Evolutionary conservation across 2,888 invertebrate genomes (phyloP), one percentile per base, ranked within the genome.

Genomic region (Calameuta idolon): DNA sequence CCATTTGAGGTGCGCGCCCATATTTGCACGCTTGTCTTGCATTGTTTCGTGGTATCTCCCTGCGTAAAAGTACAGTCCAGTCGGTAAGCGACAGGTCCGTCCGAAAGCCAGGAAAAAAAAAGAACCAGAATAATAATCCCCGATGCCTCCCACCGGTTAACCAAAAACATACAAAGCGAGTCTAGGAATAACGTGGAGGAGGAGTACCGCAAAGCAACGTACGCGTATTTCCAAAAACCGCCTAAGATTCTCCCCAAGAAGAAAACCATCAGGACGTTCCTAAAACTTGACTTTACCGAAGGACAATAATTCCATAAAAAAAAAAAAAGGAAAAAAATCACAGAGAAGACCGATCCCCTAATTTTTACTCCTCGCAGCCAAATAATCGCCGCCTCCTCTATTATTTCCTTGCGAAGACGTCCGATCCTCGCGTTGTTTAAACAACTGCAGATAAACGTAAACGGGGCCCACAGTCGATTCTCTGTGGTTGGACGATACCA

Each of bases 1-100:
- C 90, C 90, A 90, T 90, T 90, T 88, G 90, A 89, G 87, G 89
- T 89, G 86, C 89, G 88, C 90, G 88, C 90, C 90, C 90, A 90
- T 90, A 90, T 90, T 90, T 88, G 89, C 89, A 87, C 87, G 86
- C 85, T 84, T 83, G 86, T 88, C 87, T 89, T 87, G 88, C 90
- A 90, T 90, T 90, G 90, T 90, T 89, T 89, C 89, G 87, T 85
- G 87, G 87, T 90, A 89, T 90, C 89, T 90, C 87, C 81, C 86
- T 82, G 85, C 85, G 86, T 86, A 85, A 84, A 85, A 85, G 89
- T 87, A 87, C 87, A 87, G 88, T 87, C 87, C 82, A 82, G 81
- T 84, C 83, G 84, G 79, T 81, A 80, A 79, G 34, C 76, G 78
- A 81, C 81, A 82, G 23, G 81, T 81, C 82, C 78, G 77, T 80